Percentiles rank a stretch among this genome's conserved stretches.
Evolutionary conservation across 2,113 vertebrate species (phyloP).

Genomic region (Halichoerus grypus): DNA sequence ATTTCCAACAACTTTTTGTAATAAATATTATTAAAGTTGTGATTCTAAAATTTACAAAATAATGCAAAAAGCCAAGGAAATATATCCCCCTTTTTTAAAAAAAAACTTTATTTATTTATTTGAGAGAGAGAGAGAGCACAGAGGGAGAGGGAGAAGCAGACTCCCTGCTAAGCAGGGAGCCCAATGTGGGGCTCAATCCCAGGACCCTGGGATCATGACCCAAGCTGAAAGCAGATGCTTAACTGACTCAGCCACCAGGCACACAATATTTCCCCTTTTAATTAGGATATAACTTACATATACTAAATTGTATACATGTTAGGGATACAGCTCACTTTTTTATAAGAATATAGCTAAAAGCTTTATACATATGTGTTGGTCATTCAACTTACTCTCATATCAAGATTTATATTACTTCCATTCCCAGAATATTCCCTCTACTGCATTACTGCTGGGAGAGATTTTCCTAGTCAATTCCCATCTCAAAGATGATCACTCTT

Average conservation of each 20-base stretch:
- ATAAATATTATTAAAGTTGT: neutral
- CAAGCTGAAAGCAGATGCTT: neutral
- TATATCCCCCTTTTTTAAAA: neutral
- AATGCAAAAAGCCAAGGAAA: neutral
- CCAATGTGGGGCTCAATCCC: neutral
- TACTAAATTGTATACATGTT: neutral
- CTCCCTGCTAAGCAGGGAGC: neutral
- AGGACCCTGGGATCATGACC: no score
- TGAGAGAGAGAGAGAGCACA: no score
- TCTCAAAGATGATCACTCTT: neutral
- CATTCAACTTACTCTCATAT: neutral
- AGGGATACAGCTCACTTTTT: neutral
- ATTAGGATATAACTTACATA: neutral
- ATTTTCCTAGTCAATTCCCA: neutral
- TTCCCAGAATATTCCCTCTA: neutral
- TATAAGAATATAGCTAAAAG: neutral
- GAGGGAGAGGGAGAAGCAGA: no score
- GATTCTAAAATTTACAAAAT: neutral
- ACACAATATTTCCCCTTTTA: neutral
- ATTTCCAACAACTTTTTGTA: neutral
- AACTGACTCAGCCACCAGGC: neutral
- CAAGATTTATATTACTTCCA: neutral
- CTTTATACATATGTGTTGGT: neutral
- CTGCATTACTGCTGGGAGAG: neutral
- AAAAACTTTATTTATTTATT: neutral